Percentiles rank a stretch among this genome's conserved stretches.
phyloP scores from a whole-genome alignment of 1,140 invertebrate genomes.

The Zaprionus capensis region DNA sequence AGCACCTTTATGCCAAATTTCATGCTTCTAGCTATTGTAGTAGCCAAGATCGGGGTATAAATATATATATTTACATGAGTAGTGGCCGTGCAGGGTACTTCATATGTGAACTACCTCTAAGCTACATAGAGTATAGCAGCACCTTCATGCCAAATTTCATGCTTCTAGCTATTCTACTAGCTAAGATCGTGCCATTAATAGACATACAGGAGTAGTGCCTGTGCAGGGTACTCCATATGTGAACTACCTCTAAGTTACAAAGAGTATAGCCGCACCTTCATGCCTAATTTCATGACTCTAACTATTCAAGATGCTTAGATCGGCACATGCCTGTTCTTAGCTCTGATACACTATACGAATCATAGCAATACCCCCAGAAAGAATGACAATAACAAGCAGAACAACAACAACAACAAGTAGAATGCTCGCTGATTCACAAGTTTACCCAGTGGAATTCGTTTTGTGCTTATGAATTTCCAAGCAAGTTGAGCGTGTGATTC shows the following conservation, averaged over 20 bases:
- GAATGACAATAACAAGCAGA: not conserved
- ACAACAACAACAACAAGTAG: not conserved
- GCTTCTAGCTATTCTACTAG: no score
- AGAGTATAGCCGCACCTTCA: not conserved
- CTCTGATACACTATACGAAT: not conserved
- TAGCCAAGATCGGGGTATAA: not conserved
- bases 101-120: no score
- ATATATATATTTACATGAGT: not conserved
- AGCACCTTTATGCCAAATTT: not conserved
- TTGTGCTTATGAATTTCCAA: slow-evolving; percentile 1
- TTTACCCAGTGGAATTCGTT: not conserved
- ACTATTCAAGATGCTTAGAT: not conserved
- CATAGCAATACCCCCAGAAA: not conserved
- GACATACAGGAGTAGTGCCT: not conserved
- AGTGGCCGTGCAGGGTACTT: not conserved
- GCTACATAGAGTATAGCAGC: not conserved
- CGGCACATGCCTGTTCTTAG: not conserved
- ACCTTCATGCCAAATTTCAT: not conserved
- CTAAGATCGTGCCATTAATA: no score
- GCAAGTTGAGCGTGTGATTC: slow-evolving; percentile 3
- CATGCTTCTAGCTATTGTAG: not conserved
- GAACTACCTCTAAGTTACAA: not conserved
- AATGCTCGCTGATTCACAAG: not conserved
- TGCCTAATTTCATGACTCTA: not conserved
- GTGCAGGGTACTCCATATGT: not conserved